These are phyloP conservation scores for Poeciliopsis occidentalis DNA, from an alignment of 2,113 vertebrate genomes.

Conservation along the genomic window DNA sequence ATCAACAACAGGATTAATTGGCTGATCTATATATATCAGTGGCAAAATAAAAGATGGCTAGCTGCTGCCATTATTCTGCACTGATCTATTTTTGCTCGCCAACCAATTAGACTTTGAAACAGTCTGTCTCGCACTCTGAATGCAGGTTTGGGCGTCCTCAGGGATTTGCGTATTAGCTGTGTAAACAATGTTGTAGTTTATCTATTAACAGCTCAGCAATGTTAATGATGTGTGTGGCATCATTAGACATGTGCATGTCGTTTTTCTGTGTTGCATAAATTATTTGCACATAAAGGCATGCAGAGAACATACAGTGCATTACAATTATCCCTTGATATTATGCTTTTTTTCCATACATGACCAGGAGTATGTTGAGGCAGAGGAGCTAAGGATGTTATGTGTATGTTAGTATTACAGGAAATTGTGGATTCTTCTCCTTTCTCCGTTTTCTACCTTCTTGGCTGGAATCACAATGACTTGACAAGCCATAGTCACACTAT, in stretches of 20 bases:
- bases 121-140: conserved; percentile 27
- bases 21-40: neutral
- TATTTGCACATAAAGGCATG: neutral
- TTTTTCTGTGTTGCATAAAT: conserved; percentile 6
- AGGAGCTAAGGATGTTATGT: neutral
- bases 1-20: neutral
- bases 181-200: conserved; percentile 32
- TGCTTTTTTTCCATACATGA: conserved; percentile 2
- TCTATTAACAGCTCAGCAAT: conserved; percentile 33
- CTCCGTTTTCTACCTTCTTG: conserved; percentile 21
- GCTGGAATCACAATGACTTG: conserved; percentile 26
- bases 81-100: conserved; percentile 42
- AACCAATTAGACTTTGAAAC: conserved; percentile 43
- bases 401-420: neutral
- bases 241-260: conserved; percentile 17
- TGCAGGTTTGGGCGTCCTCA: conserved; percentile 35
- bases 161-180: conserved; percentile 47
- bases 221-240: conserved; percentile 45
- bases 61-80: conserved; percentile 26
- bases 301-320: conserved; percentile 10
- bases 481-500: conserved; percentile 1
- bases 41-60: conserved; percentile 8
- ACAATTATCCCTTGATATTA: neutral
- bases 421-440: conserved; percentile 4
- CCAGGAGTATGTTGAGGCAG: neutral